Evolutionary conservation across 2,797 vertebrate genomes (phyloP).

Genomic region (Propithecus perrieri): DNA sequence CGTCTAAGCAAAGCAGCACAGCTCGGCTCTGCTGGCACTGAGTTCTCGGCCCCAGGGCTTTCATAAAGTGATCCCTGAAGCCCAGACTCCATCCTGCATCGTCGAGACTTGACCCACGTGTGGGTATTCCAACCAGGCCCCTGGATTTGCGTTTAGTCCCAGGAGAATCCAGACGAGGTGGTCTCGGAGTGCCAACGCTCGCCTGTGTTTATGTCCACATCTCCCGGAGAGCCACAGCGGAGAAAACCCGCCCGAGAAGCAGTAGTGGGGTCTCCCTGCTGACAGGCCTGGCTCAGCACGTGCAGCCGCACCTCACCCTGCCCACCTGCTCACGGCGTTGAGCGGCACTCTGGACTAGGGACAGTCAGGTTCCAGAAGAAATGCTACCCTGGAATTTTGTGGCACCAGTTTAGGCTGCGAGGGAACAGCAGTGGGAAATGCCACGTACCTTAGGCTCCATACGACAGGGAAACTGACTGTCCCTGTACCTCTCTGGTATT

Average conservation of each 20-base stretch:
- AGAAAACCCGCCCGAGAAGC: fast-evolving
- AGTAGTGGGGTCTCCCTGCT: fast-evolving
- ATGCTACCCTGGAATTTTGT: fast-evolving
- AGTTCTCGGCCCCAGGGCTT: background rate
- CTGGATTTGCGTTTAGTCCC: background rate
- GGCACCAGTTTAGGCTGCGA: fast-evolving
- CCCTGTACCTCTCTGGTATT: fast-evolving
- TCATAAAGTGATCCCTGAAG: background rate
- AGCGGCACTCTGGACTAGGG: no score
- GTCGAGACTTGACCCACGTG: background rate
- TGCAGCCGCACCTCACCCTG: background rate
- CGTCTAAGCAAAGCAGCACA: background rate
- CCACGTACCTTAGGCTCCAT: fast-evolving
- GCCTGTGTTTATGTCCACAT: fast-evolving
- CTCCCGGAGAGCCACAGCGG: fast-evolving
- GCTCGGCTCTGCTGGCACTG: no score
- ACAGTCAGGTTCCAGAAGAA: background rate
- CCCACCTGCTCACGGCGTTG: no score
- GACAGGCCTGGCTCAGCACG: fast-evolving
- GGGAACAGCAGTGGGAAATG: fast-evolving
- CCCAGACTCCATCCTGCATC: fast-evolving
- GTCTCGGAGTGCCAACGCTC: fast-evolving
- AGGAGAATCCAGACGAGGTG: background rate
- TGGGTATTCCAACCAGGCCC: background rate
- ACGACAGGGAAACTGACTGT: fast-evolving